Evolutionary conservation across 2,797 vertebrate genomes (phyloP).

Genomic region (Anguilla anguilla): DNA sequence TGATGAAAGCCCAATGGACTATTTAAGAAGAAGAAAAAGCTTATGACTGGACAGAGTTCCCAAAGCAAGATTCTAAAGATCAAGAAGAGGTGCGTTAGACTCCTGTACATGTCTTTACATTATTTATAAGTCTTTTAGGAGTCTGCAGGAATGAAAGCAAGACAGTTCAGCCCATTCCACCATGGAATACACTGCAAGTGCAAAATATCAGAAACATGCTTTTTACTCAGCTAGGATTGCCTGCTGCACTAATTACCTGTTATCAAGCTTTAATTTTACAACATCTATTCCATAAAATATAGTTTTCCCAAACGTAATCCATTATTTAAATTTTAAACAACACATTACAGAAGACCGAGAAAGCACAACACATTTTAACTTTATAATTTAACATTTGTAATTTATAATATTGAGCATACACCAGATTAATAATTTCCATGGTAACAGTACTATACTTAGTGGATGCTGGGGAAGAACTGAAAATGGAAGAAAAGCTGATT

Average conservation of each 20-base stretch:
- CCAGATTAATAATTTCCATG: not conserved
- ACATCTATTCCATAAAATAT: not conserved
- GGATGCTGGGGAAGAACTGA: not conserved
- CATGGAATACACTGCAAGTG: not conserved
- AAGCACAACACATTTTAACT: not conserved
- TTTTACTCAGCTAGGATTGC: not conserved
- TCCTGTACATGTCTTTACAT: slow-evolving; percentile 31
- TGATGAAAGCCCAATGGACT: slow-evolving; percentile 44
- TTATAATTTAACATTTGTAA: not conserved
- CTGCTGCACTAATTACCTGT: not conserved
- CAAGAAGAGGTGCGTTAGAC: slow-evolving; percentile 39
- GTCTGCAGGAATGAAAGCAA: not conserved
- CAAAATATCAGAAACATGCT: not conserved
- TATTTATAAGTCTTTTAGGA: slow-evolving; percentile 43
- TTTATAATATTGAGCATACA: not conserved
- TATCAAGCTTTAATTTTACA: not conserved
- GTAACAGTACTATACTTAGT: not conserved
- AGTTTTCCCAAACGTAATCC: not conserved
- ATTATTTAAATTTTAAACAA: slow-evolving; percentile 6
- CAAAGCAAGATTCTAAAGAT: slow-evolving; percentile 45
- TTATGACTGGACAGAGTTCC: slow-evolving; percentile 33
- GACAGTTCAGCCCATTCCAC: not conserved
- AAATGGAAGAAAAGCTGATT: not conserved
- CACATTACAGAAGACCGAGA: not conserved
- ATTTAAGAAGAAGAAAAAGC: slow-evolving; percentile 42